phyloP scores from a whole-genome alignment of 2,797 vertebrate genomes.

The Jordanella pulchra region DNA sequence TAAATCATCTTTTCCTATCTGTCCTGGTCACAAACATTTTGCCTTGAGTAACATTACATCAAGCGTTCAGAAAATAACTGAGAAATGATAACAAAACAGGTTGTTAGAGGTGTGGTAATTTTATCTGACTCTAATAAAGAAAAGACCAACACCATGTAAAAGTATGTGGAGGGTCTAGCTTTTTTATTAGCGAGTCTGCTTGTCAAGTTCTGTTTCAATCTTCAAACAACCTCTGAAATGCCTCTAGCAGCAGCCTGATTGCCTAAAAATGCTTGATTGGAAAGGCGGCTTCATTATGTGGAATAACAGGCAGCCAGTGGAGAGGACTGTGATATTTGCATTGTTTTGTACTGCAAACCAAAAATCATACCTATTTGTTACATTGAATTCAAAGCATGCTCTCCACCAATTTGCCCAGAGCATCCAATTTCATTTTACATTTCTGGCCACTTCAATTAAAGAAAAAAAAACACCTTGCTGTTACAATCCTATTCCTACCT shows the following conservation, averaged over 20 bases:
- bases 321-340: constrained; percentile 53
- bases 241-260: constrained; percentile 49
- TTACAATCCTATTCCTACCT: constrained; percentile 51
- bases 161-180: constrained; percentile 27
- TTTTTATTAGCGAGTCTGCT: constrained; percentile 38
- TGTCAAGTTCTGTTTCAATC: constrained; percentile 49
- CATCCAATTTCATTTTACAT: constrained; percentile 67
- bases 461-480: constrained; percentile 63
- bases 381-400: constrained; percentile 64
- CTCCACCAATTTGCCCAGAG: constrained; percentile 63
- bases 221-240: constrained; percentile 56
- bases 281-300: constrained; percentile 58
- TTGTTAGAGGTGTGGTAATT: constrained; percentile 3
- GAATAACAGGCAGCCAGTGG: constrained; percentile 42
- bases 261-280: constrained; percentile 50
- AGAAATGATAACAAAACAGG: constrained; percentile 23
- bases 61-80: constrained; percentile 39
- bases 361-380: constrained; percentile 52
- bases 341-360: constrained; percentile 64
- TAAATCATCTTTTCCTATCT: background rate
- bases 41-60: constrained; percentile 8
- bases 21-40: background rate
- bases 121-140: background rate
- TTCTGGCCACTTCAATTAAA: constrained; percentile 71
- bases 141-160: constrained; percentile 9